These are phyloP conservation scores for Toxotes jaculatrix DNA, from an alignment of 2,113 vertebrate genomes.

Conservation along the genomic window DNA sequence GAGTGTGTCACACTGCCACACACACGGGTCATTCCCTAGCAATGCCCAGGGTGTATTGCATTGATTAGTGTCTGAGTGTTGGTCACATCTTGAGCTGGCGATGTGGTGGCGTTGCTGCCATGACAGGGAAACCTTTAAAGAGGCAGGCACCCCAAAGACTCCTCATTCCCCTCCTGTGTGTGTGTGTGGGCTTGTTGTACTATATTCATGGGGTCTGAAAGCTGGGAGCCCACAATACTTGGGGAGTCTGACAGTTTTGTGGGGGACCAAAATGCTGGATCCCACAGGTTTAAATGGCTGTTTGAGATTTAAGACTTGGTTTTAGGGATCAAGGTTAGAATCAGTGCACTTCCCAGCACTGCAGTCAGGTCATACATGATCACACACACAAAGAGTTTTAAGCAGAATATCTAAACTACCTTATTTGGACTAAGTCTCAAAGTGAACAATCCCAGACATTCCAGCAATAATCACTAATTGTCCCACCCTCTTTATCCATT, in stretches of 20 bases:
- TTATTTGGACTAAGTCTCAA: neutral
- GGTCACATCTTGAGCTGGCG: constrained; percentile 56
- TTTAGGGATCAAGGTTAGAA: no score
- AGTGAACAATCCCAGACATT: neutral
- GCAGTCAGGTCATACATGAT: no score
- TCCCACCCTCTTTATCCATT: neutral
- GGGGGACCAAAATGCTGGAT: no score
- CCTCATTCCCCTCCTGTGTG: constrained; percentile 6
- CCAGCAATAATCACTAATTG: no score
- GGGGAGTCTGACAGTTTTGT: no score
- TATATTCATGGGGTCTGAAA: no score
- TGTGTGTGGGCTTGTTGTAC: constrained; percentile 1
- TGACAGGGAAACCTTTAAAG: constrained; percentile 35
- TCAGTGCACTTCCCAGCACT: no score
- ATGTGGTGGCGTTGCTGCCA: constrained; percentile 12
- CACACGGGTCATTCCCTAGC: constrained; percentile 58
- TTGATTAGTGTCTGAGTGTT: constrained; percentile 69
- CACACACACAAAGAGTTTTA: neutral
- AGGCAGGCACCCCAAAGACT: neutral
- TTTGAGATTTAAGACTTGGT: no score
- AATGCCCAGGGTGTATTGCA: constrained; percentile 69
- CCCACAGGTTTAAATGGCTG: no score
- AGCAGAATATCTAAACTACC: neutral
- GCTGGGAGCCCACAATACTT: no score
- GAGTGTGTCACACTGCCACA: constrained; percentile 43